A percentile compares a stretch with the other conserved stretches of the same genome.
These are phyloP conservation scores for Aurelia aurita DNA, from an alignment of 30 jellyfish, hydroid and myxozoan genomes.

Conservation along the genomic window DNA sequence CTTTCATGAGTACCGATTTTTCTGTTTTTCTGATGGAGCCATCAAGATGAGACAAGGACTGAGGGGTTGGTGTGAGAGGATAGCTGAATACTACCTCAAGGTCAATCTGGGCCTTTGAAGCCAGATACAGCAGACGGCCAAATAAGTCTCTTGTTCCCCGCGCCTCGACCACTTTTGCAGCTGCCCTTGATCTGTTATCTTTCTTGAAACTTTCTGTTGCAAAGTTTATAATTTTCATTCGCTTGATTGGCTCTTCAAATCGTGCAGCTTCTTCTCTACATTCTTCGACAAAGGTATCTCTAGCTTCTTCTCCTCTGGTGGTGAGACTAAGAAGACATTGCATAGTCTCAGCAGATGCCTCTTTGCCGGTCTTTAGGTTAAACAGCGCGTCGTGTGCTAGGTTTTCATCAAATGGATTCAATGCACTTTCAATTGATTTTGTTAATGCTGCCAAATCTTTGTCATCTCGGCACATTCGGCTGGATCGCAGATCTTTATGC, in stretches of 20 bases:
- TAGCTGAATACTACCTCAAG: conserved; percentile 36
- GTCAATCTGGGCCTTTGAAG: conserved; percentile 33
- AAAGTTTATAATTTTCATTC: conserved; percentile 24
- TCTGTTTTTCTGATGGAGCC: conserved; percentile 23
- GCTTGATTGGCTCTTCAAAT: conserved; percentile 35
- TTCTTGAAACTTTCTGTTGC: no score
- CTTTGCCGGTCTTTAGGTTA: no score
- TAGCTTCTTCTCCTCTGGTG: no score
- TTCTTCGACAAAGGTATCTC: no score
- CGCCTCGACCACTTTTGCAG: conserved; percentile 42
- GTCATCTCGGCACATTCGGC: no score
- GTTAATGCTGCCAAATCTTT: no score
- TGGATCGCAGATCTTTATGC: conserved; percentile 27
- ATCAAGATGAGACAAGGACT: conserved; percentile 32
- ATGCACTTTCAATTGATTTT: no score
- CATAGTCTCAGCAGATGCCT: no score
- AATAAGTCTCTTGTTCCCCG: conserved; percentile 34
- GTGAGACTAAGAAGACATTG: no score
- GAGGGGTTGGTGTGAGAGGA: conserved; percentile 33
- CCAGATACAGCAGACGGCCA: conserved; percentile 20
- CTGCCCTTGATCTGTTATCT: conserved; percentile 22
- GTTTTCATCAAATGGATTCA: no score
- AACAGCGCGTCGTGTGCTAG: no score
- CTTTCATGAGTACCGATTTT: conserved; percentile 35
- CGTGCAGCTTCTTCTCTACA: conserved; percentile 18